Evolutionary conservation across 2,797 vertebrate genomes (phyloP).

Genomic region (Sebastes cheni): DNA sequence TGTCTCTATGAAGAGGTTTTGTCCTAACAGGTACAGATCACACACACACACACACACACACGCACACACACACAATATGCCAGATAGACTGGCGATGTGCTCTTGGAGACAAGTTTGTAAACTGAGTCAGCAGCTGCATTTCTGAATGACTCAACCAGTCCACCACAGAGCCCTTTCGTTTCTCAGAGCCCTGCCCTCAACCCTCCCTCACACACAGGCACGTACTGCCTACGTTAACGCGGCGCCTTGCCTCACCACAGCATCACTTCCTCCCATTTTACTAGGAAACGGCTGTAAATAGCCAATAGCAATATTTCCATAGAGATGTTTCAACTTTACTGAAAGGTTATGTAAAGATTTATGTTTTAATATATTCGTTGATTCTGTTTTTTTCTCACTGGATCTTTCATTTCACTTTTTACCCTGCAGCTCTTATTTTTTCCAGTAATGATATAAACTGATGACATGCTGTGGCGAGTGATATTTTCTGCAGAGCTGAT

Average conservation of each 20-base stretch:
- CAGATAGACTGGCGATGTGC: constrained; percentile 36
- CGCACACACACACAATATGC: constrained; percentile 1
- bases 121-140: constrained; percentile 76
- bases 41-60: constrained; percentile 5
- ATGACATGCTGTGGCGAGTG: constrained; percentile 12
- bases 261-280: constrained; percentile 65
- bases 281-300: constrained; percentile 12
- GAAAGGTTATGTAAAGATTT: not conserved
- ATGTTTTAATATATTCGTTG: not conserved
- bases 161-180: constrained; percentile 63
- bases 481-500: constrained; percentile 30
- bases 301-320: constrained; percentile 8
- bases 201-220: constrained; percentile 50
- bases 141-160: constrained; percentile 72
- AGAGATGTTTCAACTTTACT: not conserved
- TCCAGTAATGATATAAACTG: not conserved
- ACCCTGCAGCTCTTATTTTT: not conserved
- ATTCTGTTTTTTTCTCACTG: not conserved
- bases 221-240: constrained; percentile 32
- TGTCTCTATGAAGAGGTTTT: not conserved
- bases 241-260: constrained; percentile 48
- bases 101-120: constrained; percentile 58
- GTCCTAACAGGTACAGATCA: constrained; percentile 16
- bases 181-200: constrained; percentile 62
- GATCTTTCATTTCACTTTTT: not conserved